Conservation (phyloP, 2,113 vertebrate species). For the Hepsetus odoe region DNA sequence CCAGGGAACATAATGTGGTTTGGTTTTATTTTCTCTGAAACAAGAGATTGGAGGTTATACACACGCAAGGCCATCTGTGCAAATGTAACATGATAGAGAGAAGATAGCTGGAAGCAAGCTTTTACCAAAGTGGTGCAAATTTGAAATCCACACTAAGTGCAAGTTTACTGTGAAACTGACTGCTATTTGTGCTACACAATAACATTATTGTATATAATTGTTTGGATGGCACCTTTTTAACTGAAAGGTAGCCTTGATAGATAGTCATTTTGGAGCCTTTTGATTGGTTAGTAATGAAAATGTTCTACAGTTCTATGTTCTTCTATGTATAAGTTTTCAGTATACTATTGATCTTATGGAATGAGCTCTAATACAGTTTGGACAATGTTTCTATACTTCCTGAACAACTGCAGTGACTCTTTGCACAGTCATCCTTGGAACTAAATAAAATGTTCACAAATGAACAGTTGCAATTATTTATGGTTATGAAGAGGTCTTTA, state of each 20-base stretch:
- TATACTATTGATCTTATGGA: background rate
- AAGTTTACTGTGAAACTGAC: background rate
- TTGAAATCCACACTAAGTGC: background rate
- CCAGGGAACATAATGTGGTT: constrained; percentile 51
- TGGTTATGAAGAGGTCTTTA: constrained; percentile 4
- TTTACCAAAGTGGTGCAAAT: constrained; percentile 12
- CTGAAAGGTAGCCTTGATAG: background rate
- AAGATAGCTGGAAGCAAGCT: constrained; percentile 14
- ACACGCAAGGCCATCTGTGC: constrained; percentile 70
- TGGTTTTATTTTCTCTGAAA: constrained; percentile 56
- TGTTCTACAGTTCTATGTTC: too few relatives aligned
- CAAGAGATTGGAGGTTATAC: constrained; percentile 54
- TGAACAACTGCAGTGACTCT: constrained; percentile 20
- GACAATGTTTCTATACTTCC: background rate
- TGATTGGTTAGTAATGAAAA: too few relatives aligned
- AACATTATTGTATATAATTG: background rate
- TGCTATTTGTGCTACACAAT: constrained; percentile 8
- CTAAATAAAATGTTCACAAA: constrained; percentile 1
- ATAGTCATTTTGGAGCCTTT: background rate
- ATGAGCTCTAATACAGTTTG: background rate
- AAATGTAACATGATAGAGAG: constrained; percentile 67
- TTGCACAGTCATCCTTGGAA: constrained; percentile 9
- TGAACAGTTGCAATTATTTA: background rate
- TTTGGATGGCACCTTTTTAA: background rate
- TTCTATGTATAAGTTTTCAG: too few relatives aligned